phyloP scores from a whole-genome alignment of 2,113 vertebrate species.

The Phoenicopterus ruber region DNA sequence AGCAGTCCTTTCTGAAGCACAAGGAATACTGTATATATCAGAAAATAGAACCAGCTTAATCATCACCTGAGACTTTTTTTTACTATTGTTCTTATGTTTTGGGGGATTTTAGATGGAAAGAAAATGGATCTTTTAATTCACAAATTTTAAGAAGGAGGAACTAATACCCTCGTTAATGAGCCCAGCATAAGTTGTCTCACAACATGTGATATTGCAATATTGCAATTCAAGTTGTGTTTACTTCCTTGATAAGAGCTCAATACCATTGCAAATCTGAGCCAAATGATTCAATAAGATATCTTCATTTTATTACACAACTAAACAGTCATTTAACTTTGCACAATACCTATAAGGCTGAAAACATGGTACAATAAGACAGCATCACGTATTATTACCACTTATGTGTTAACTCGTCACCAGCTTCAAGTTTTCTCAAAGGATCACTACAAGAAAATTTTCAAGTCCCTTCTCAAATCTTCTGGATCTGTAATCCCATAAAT shows the following conservation, averaged over 20 bases:
- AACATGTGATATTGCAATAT: background rate
- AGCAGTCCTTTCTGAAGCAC: background rate
- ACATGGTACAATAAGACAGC: background rate
- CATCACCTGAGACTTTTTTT: background rate
- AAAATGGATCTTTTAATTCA: background rate
- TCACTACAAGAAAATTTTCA: background rate
- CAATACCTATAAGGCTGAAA: background rate
- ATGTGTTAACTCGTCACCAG: background rate
- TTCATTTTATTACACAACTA: constrained; percentile 11
- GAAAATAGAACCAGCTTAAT: background rate
- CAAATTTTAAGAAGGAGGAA: background rate
- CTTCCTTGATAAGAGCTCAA: background rate
- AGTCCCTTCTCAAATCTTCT: background rate
- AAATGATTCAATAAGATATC: background rate
- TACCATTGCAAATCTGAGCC: background rate
- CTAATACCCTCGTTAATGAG: background rate
- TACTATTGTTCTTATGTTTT: background rate
- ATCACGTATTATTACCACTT: background rate
- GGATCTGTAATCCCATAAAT: background rate
- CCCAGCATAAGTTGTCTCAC: background rate
- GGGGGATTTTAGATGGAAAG: background rate
- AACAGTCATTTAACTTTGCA: constrained; percentile 49
- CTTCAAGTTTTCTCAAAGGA: background rate
- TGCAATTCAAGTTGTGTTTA: background rate
- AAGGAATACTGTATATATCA: background rate